These are phyloP conservation scores for Epirrita christyi DNA, from an alignment of 2,888 invertebrate genomes.

Conservation along the genomic window DNA sequence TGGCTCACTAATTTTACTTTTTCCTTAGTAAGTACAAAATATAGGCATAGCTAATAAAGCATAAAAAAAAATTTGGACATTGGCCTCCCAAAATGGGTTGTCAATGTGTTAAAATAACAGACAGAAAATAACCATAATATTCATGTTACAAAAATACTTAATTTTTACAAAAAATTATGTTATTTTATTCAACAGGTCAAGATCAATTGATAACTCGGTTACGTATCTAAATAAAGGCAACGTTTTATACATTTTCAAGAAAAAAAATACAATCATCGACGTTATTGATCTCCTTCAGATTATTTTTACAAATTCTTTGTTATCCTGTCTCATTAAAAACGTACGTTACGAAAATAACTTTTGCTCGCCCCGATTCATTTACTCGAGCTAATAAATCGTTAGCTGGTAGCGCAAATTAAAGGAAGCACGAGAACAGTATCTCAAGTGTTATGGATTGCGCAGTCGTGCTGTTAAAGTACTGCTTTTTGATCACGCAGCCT, in stretches of 20 bases:
- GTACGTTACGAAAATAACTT: conserved; percentile 22
- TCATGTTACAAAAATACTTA: neutral
- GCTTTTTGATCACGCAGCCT: conserved; percentile 73
- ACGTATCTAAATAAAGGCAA: neutral
- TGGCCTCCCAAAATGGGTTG: too few relatives aligned
- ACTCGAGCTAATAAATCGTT: conserved; percentile 25
- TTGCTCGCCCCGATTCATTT: conserved; percentile 23
- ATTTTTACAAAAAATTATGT: neutral
- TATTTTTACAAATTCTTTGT: conserved; percentile 23
- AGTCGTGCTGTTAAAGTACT: conserved; percentile 63
- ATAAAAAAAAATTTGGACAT: too few relatives aligned
- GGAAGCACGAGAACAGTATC: conserved; percentile 52
- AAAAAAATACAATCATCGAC: conserved; percentile 9
- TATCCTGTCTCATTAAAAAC: conserved; percentile 28
- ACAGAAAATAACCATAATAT: too few relatives aligned
- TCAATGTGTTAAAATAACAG: too few relatives aligned
- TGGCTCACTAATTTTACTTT: neutral
- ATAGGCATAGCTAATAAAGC: too few relatives aligned
- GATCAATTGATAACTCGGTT: neutral
- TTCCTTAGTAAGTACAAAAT: too few relatives aligned
- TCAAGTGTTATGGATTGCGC: conserved; percentile 72
- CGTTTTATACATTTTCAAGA: conserved; percentile 1
- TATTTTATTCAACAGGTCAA: neutral
- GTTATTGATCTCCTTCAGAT: conserved; percentile 24
- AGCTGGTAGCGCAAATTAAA: conserved; percentile 34